phyloP scores from a whole-genome alignment of 2,797 vertebrate genomes.

The Phalanger gymnotis region DNA sequence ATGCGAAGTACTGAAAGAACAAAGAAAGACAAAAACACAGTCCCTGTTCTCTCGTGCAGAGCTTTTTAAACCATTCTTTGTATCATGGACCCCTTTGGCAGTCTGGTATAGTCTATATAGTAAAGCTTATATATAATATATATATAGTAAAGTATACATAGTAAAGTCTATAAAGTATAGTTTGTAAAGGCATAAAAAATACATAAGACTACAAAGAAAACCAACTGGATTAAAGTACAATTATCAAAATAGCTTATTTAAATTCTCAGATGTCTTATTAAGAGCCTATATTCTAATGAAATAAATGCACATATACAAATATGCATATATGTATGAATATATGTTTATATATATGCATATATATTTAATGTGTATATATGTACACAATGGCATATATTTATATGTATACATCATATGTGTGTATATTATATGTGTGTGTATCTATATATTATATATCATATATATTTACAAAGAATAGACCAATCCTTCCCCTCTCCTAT shows the following conservation, averaged over 20 bases:
- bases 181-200: background rate
- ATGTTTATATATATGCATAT: too few relatives aligned
- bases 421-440: too few relatives aligned
- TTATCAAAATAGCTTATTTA: background rate
- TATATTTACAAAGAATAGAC: background rate
- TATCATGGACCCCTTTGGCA: background rate
- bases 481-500: background rate
- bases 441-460: too few relatives aligned
- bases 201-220: background rate
- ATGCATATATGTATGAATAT: background rate
- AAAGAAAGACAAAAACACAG: background rate
- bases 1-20: background rate
- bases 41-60: background rate
- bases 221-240: background rate
- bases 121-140: background rate
- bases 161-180: too few relatives aligned
- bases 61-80: background rate
- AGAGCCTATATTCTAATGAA: background rate
- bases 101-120: background rate
- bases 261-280: background rate
- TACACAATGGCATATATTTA: background rate
- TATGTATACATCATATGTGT: background rate
- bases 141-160: background rate
- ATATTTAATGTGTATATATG: background rate
- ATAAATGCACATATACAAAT: background rate